Evolutionary conservation across 2,888 invertebrate genomes (phyloP).

Genomic region (Eurois occulta): DNA sequence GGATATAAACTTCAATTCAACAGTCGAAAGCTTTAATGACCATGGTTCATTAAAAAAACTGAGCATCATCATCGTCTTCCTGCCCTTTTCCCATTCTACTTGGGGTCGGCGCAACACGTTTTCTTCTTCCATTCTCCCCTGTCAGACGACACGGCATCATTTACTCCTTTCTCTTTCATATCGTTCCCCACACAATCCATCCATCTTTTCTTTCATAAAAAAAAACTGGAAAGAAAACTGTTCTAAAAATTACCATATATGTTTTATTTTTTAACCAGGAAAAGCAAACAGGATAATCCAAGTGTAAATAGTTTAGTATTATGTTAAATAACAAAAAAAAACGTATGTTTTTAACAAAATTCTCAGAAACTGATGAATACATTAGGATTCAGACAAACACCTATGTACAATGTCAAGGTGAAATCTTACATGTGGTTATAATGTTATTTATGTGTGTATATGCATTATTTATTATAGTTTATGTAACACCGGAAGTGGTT

Average conservation of each 20-base stretch:
- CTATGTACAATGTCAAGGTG: conserved; percentile 45
- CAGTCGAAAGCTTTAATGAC: neutral
- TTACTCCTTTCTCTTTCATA: neutral
- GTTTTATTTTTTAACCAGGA: neutral
- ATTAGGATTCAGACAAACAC: neutral
- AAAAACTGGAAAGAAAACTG: too few relatives aligned
- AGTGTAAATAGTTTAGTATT: conserved; percentile 5
- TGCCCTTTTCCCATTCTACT: neutral
- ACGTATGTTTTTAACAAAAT: conserved; percentile 32
- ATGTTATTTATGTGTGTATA: neutral
- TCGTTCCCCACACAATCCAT: neutral
- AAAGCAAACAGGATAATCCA: conserved; percentile 24
- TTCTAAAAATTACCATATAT: neutral
- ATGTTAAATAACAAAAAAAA: conserved; percentile 23
- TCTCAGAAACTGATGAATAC: conserved; percentile 49
- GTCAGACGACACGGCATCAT: neutral
- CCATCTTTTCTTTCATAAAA: too few relatives aligned
- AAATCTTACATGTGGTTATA: neutral
- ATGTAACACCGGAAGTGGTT: neutral
- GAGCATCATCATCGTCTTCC: neutral
- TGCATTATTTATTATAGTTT: neutral
- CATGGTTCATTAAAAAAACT: neutral
- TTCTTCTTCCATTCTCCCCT: neutral
- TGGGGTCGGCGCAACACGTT: neutral
- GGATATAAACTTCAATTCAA: neutral